A percentile compares a stretch with the other conserved stretches of the same genome.
Conservation (phyloP, 2,797 vertebrate species). For the Galaxias olidus region DNA sequence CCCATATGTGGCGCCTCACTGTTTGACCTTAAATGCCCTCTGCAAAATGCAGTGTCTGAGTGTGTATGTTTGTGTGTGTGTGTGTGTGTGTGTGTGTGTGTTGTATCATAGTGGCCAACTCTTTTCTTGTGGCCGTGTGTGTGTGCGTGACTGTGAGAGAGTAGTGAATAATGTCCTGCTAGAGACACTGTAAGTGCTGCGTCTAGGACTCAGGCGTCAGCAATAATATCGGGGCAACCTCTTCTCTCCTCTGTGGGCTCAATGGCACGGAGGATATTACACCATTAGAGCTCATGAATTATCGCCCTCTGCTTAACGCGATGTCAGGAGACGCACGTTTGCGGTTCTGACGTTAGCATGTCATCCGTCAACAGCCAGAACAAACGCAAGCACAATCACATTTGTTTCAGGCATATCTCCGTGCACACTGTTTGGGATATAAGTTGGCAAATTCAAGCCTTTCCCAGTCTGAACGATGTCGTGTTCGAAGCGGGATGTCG, state of each 20-base stretch:
- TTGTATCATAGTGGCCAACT: slow-evolving; percentile 37
- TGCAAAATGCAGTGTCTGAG: slow-evolving; percentile 36
- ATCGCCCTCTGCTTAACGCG: slow-evolving; percentile 55
- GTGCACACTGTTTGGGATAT: slow-evolving; percentile 25
- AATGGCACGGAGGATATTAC: slow-evolving; percentile 63
- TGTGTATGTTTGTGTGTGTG: slow-evolving; percentile 37
- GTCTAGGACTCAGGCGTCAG: slow-evolving; percentile 74
- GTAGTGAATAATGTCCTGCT: slow-evolving; percentile 73
- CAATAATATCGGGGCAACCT: slow-evolving; percentile 71
- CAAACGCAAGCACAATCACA: slow-evolving; percentile 26
- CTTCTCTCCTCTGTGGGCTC: slow-evolving; percentile 45
- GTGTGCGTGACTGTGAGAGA: slow-evolving; percentile 12
- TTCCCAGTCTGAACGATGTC: slow-evolving; percentile 39
- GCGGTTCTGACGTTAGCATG: slow-evolving; percentile 23
- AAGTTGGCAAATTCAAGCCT: slow-evolving; percentile 44
- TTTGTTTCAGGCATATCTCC: slow-evolving; percentile 30
- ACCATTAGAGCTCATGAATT: slow-evolving; percentile 65
- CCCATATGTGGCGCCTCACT: slow-evolving; percentile 28
- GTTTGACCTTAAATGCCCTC: slow-evolving; percentile 59
- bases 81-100: slow-evolving; percentile 45
- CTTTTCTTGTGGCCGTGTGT: slow-evolving; percentile 48
- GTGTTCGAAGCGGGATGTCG: slow-evolving; percentile 32
- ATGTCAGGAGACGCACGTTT: slow-evolving; percentile 50
- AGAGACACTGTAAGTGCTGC: slow-evolving; percentile 74
- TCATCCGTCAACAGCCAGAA: slow-evolving; percentile 42